Conservation (phyloP, 2,888 invertebrate genomes). For the Morpho deidamia region DNA sequence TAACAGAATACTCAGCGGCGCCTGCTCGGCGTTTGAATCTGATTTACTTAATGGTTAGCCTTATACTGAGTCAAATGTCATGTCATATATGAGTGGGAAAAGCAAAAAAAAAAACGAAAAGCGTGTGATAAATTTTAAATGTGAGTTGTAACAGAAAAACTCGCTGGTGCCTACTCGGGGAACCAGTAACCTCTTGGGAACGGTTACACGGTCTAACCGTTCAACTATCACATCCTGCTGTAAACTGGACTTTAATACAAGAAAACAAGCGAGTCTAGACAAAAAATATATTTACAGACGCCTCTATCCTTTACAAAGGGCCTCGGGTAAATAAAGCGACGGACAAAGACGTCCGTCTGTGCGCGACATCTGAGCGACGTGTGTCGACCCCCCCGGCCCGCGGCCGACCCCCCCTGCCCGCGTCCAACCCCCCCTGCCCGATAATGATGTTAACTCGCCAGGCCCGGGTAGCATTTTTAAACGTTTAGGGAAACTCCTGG, state of each 20-base stretch:
- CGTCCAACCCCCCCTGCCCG: constrained; percentile 35
- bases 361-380: constrained; percentile 75
- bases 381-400: constrained; percentile 54
- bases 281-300: constrained; percentile 36
- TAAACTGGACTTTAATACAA: background rate
- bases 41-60: too few species aligned
- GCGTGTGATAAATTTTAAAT: too few species aligned
- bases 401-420: constrained; percentile 22
- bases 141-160: too few species aligned
- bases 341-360: constrained; percentile 77
- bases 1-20: too few species aligned
- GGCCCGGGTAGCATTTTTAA: constrained; percentile 66
- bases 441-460: constrained; percentile 74
- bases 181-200: too few species aligned
- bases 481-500: constrained; percentile 32
- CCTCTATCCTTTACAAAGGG: constrained; percentile 57
- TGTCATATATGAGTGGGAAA: too few species aligned
- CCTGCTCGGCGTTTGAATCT: too few species aligned
- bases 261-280: constrained; percentile 3
- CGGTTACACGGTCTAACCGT: too few species aligned
- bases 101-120: too few species aligned
- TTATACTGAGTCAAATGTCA: too few species aligned
- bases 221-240: too few species aligned
- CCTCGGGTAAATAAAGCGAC: constrained; percentile 68
- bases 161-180: too few species aligned